Evolutionary conservation across 2,888 invertebrate genomes (phyloP).

Genomic region (Catocala nupta): DNA sequence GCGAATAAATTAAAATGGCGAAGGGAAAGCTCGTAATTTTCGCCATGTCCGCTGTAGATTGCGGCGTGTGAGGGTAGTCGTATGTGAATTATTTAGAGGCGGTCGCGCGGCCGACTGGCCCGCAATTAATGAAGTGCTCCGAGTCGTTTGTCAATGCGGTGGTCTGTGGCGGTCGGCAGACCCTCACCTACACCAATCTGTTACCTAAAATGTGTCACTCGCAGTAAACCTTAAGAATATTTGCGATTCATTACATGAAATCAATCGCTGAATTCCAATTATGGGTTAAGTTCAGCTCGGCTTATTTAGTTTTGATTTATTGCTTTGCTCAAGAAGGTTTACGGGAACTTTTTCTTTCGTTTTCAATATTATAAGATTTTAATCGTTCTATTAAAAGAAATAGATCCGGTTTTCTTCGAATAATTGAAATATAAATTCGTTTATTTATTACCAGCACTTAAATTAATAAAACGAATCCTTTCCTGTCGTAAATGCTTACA

Average conservation of each 20-base stretch:
- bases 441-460: neutral
- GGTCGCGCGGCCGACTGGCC: slow-evolving; percentile 76
- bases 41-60: slow-evolving; percentile 67
- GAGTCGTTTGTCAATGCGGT: slow-evolving; percentile 82
- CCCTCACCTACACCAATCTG: slow-evolving; percentile 70
- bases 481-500: slow-evolving; percentile 37
- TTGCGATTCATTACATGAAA: slow-evolving; percentile 39
- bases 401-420: neutral
- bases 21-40: slow-evolving; percentile 67
- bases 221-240: slow-evolving; percentile 54
- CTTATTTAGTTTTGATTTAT: slow-evolving; percentile 28
- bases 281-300: slow-evolving; percentile 25
- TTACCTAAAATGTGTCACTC: slow-evolving; percentile 72
- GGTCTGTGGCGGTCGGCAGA: slow-evolving; percentile 66
- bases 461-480: slow-evolving; percentile 34
- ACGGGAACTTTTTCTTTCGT: slow-evolving; percentile 11
- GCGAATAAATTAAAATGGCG: slow-evolving; percentile 65
- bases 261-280: slow-evolving; percentile 36
- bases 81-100: slow-evolving; percentile 84
- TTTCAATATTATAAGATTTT: slow-evolving; percentile 7
- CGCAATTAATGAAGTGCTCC: slow-evolving; percentile 84
- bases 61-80: slow-evolving; percentile 69
- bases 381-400: slow-evolving; percentile 1
- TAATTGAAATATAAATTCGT: slow-evolving; percentile 1
- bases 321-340: slow-evolving; percentile 23